Evolutionary conservation across 2,888 invertebrate species (phyloP).

Genomic region (Parochlus steinenii): DNA sequence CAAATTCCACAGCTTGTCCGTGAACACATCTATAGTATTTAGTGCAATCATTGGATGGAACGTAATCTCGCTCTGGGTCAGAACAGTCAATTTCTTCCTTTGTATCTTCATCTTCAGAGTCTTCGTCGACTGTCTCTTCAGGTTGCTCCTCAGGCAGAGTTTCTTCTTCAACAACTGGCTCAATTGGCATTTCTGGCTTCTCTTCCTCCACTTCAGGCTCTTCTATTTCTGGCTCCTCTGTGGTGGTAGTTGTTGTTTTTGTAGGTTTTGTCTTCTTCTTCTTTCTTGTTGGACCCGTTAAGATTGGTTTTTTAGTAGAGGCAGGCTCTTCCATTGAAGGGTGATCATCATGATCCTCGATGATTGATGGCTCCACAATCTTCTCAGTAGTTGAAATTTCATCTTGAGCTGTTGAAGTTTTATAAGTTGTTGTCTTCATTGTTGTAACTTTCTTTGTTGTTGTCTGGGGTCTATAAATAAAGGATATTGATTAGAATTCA

Average conservation of each 20-base stretch:
- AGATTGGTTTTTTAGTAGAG: too few relatives aligned
- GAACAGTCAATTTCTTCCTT: conserved; percentile 12
- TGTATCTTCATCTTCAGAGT: conserved; percentile 13
- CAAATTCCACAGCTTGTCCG: conserved; percentile 53
- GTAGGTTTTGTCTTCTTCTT: conserved; percentile 14
- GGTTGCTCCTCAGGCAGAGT: background rate
- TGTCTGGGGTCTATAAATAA: too few relatives aligned
- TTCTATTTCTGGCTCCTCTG: background rate
- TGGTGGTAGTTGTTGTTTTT: conserved; percentile 4
- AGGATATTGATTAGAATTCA: too few relatives aligned
- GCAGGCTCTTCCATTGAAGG: too few relatives aligned
- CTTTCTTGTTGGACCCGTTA: too few relatives aligned
- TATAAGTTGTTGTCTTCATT: conserved; percentile 5
- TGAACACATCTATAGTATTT: conserved; percentile 79
- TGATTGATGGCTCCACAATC: too few relatives aligned
- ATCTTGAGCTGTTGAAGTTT: too few relatives aligned
- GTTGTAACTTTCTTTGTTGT: conserved; percentile 19
- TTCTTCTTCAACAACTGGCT: conserved; percentile 1
- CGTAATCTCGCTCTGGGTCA: conserved; percentile 29
- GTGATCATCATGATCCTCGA: too few relatives aligned
- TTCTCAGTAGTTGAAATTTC: too few relatives aligned
- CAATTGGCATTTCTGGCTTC: conserved; percentile 13
- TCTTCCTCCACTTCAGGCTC: background rate
- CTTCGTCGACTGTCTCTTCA: conserved; percentile 9
- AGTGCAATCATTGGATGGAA: conserved; percentile 19